A percentile compares a stretch with the other conserved stretches of the same genome.
Conservation (phyloP, 2,113 vertebrate genomes). For the Callocephalon fimbriatum region DNA sequence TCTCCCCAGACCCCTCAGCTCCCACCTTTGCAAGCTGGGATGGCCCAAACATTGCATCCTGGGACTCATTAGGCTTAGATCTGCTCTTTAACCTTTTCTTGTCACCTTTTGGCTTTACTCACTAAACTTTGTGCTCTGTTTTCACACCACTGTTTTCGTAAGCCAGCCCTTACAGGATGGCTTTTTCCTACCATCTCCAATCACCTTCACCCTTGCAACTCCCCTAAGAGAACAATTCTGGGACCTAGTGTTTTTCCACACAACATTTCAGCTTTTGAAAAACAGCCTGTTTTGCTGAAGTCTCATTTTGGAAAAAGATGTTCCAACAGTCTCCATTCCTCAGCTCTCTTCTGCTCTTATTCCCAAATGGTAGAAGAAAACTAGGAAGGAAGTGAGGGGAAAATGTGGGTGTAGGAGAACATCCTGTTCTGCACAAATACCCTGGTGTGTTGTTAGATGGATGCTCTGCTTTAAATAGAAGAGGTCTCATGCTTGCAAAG, state of each 20-base stretch:
- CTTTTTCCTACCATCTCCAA: neutral
- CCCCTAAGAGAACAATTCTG: neutral
- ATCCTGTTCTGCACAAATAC: constrained; percentile 68
- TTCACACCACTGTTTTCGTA: neutral
- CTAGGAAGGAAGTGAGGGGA: constrained; percentile 39
- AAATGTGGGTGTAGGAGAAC: constrained; percentile 68
- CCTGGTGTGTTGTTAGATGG: constrained; percentile 63
- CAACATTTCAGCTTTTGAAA: neutral
- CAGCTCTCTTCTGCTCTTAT: constrained; percentile 28
- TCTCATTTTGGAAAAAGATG: neutral
- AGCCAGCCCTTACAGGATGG: neutral
- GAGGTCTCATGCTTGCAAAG: constrained; percentile 35
- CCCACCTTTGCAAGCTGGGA: neutral
- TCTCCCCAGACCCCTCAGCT: neutral
- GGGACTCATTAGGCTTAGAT: neutral
- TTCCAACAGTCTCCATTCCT: neutral
- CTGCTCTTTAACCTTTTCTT: neutral
- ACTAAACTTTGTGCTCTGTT: neutral
- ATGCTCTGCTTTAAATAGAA: constrained; percentile 69
- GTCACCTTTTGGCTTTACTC: neutral
- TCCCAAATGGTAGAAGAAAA: constrained; percentile 40
- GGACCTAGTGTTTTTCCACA: neutral
- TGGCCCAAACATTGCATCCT: neutral
- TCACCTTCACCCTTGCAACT: neutral
- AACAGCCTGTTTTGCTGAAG: neutral